phyloP scores from a whole-genome alignment of 2,113 vertebrate genomes.

The Cebidichthys violaceus region DNA sequence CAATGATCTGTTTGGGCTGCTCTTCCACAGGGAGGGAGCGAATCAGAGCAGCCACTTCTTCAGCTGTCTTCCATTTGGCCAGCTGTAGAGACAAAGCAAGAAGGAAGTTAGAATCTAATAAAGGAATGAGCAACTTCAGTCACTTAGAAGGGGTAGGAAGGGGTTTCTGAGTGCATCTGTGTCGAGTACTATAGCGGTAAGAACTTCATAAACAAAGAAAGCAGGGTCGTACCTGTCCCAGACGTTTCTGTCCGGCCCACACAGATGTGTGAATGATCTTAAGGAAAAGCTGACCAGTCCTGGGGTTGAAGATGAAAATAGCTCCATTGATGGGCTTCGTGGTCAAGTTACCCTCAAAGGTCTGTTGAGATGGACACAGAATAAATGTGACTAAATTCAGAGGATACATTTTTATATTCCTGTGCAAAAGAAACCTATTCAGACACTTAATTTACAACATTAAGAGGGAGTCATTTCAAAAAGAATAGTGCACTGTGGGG shows the following conservation, averaged over 20 bases:
- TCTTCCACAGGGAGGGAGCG: conserved; percentile 98
- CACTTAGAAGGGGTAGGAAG: background rate
- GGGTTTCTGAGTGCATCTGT: background rate
- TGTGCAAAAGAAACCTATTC: background rate
- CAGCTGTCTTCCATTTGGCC: conserved; percentile 99
- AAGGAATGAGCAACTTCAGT: background rate
- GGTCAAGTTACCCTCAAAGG: conserved; percentile 99
- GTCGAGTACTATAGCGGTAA: background rate
- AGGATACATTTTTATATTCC: background rate
- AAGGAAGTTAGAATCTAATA: background rate
- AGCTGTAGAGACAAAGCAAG: conserved; percentile 80
- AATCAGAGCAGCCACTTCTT: conserved; percentile 98
- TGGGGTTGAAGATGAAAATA: conserved; percentile 99
- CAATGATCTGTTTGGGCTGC: conserved; percentile 99
- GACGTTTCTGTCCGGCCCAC: conserved; percentile 99
- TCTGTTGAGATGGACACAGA: conserved; percentile 78
- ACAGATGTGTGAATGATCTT: conserved; percentile 99
- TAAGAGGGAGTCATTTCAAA: background rate
- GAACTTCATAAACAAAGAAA: background rate
- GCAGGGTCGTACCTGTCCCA: conserved; percentile 89
- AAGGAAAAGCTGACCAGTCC: conserved; percentile 98
- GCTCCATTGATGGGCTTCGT: conserved; percentile 99
- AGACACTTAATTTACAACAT: background rate
- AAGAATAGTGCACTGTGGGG: background rate
- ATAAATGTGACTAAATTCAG: background rate